Conservation (phyloP, 2,888 invertebrate species). For the Bedellia somnulentella region DNA sequence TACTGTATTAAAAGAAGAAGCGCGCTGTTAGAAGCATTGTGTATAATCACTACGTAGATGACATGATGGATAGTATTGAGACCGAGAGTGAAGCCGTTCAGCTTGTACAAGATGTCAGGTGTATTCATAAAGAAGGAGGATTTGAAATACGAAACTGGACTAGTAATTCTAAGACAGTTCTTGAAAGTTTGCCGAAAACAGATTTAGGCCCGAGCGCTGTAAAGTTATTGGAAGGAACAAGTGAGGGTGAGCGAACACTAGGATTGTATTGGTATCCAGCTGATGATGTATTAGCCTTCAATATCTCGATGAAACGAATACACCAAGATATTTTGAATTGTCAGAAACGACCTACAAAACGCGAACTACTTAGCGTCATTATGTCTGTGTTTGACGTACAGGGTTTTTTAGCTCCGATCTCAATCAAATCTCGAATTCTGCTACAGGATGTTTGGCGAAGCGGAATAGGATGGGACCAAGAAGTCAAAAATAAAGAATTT, state of each 20-base stretch:
- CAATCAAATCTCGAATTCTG: slow-evolving; percentile 9
- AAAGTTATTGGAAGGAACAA: slow-evolving; percentile 5
- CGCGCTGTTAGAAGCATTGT: slow-evolving; percentile 11
- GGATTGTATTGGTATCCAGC: slow-evolving; percentile 8
- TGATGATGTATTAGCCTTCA: slow-evolving; percentile 6
- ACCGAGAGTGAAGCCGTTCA: slow-evolving; percentile 9
- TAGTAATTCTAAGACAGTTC: not conserved
- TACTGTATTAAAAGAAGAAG: slow-evolving; percentile 1
- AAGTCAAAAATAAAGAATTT: too few relatives aligned
- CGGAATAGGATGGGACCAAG: slow-evolving; percentile 9
- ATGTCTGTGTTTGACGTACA: slow-evolving; percentile 11
- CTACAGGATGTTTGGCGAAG: slow-evolving; percentile 9
- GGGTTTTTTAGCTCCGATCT: slow-evolving; percentile 9
- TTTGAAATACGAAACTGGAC: slow-evolving; percentile 1
- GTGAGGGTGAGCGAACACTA: slow-evolving; percentile 8
- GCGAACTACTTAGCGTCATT: slow-evolving; percentile 6
- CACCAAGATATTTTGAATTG: slow-evolving; percentile 2
- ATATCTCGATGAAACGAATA: slow-evolving; percentile 4
- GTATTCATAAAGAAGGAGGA: not conserved
- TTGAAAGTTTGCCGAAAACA: slow-evolving; percentile 6
- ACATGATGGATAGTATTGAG: slow-evolving; percentile 15
- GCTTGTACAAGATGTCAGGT: slow-evolving; percentile 8
- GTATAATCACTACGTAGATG: slow-evolving; percentile 15
- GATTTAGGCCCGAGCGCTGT: slow-evolving; percentile 4
- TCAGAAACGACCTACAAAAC: slow-evolving; percentile 8